These are phyloP conservation scores for Morpho helenor DNA, from an alignment of 2,888 invertebrate genomes.

Conservation along the genomic window DNA sequence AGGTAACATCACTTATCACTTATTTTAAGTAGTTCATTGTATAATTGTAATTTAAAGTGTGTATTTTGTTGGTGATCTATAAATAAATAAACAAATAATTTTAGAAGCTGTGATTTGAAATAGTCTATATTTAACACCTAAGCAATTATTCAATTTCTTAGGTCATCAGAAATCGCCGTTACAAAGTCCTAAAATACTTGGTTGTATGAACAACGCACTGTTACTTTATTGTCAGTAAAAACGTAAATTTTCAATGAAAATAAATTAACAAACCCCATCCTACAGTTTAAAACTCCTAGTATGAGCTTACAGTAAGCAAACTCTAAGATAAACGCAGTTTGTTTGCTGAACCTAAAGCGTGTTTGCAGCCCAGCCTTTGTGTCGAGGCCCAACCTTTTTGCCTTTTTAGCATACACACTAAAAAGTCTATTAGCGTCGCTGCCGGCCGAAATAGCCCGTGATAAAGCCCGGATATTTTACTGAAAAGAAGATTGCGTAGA, in stretches of 20 bases:
- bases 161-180: no score
- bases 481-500: background rate
- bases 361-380: slow-evolving; percentile 8
- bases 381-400: background rate
- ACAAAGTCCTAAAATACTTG: no score
- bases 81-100: no score
- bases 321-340: slow-evolving; percentile 1
- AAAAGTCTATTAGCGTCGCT: slow-evolving; percentile 1
- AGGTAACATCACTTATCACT: no score
- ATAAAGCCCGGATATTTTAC: background rate
- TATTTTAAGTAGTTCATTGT: no score
- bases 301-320: slow-evolving; percentile 1
- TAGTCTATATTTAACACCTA: no score
- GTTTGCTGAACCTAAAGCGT: slow-evolving; percentile 2
- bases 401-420: slow-evolving; percentile 1
- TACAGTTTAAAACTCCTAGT: background rate
- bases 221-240: no score
- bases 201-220: no score
- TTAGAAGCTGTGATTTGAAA: no score
- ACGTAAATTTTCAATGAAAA: background rate
- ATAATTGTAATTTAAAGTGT: no score
- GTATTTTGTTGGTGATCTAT: no score
- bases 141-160: no score
- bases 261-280: background rate
- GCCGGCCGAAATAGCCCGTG: background rate